These are phyloP conservation scores for Alouatta caraya DNA, from an alignment of 2,797 vertebrate genomes.

Conservation along the genomic window DNA sequence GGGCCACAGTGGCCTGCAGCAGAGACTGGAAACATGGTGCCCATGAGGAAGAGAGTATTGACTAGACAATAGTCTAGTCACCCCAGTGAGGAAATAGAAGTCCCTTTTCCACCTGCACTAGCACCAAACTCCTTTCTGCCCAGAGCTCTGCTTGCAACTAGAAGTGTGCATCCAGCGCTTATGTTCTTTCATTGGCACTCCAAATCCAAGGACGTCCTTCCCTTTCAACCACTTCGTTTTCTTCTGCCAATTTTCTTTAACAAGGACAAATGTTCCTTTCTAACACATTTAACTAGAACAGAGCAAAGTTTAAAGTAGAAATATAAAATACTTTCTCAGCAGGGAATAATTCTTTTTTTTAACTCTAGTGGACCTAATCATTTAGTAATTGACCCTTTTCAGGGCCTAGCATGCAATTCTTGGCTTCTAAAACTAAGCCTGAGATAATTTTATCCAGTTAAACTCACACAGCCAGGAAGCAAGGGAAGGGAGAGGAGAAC, in stretches of 20 bases:
- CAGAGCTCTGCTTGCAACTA: neutral
- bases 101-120: neutral
- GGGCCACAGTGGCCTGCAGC: fast-evolving
- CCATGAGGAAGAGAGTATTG: neutral
- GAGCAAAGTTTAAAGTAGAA: neutral
- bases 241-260: neutral
- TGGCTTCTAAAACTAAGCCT: neutral
- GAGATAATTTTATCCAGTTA: neutral
- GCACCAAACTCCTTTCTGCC: neutral
- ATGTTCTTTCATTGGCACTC: no score
- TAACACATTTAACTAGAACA: neutral
- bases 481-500: neutral
- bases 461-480: neutral
- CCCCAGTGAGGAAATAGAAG: neutral
- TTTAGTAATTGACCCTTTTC: neutral
- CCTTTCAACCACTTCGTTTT: neutral
- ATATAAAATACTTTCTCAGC: neutral
- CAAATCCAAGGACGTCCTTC: neutral
- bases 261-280: neutral
- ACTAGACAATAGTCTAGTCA: fast-evolving
- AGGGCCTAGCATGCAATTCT: neutral
- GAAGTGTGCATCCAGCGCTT: fast-evolving
- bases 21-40: neutral
- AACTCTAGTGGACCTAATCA: neutral
- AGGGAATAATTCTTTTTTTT: neutral